Evolutionary conservation across 2,797 vertebrate species (phyloP).

Genomic region (Nyctibius grandis): DNA sequence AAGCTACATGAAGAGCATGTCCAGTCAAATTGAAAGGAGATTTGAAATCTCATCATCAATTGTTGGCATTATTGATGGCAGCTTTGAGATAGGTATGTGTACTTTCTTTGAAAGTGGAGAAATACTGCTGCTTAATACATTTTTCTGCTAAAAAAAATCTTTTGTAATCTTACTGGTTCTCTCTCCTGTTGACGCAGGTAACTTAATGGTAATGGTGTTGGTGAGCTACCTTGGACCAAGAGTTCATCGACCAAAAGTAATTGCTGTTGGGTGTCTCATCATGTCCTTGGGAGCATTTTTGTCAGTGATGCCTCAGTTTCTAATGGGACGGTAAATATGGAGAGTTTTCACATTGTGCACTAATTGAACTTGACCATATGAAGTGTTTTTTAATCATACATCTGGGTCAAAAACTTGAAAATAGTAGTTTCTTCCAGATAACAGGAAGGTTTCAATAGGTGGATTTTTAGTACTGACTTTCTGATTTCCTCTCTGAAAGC

Average conservation of each 20-base stretch:
- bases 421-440: neutral
- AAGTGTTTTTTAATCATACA: neutral
- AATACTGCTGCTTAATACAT: neutral
- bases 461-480: neutral
- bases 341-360: neutral
- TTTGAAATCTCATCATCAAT: slow-evolving; percentile 92
- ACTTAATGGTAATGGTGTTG: slow-evolving; percentile 88
- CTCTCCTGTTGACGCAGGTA: slow-evolving; percentile 65
- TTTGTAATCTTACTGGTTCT: neutral
- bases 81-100: slow-evolving; percentile 91
- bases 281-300: slow-evolving; percentile 88
- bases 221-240: slow-evolving; percentile 94
- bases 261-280: slow-evolving; percentile 85
- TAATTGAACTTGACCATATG: neutral
- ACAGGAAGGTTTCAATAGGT: neutral
- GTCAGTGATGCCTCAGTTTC: slow-evolving; percentile 88
- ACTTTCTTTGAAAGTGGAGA: neutral
- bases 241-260: slow-evolving; percentile 90
- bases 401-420: neutral
- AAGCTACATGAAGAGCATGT: slow-evolving; percentile 93
- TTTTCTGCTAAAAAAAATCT: neutral
- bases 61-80: slow-evolving; percentile 90
- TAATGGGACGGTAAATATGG: slow-evolving; percentile 85
- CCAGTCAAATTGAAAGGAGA: slow-evolving; percentile 91
- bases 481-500: neutral